These are phyloP conservation scores for Crypturellus undulatus DNA, from an alignment of 2,113 vertebrate genomes.

Conservation along the genomic window DNA sequence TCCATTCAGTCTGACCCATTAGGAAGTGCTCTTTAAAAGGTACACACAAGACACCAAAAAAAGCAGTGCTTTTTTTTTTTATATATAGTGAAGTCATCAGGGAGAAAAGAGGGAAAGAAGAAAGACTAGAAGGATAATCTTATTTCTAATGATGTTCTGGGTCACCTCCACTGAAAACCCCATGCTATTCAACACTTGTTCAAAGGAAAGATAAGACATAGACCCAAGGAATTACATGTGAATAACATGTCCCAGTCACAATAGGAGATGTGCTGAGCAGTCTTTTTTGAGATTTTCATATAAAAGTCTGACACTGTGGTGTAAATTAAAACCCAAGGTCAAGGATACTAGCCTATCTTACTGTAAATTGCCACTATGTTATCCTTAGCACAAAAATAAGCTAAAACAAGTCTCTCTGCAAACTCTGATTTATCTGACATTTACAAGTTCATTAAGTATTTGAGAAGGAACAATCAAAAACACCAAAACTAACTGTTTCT, in stretches of 20 bases:
- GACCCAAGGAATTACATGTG: not conserved
- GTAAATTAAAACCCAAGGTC: not conserved
- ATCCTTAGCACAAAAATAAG: not conserved
- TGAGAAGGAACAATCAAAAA: not conserved
- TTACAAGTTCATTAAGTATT: not conserved
- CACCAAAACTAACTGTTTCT: not conserved
- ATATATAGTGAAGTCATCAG: not conserved
- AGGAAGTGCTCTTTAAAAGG: not conserved
- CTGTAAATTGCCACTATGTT: not conserved
- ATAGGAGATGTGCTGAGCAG: not conserved
- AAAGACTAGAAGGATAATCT: not conserved
- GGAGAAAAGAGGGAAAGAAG: fast-evolving
- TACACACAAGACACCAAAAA: not conserved
- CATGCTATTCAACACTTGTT: not conserved
- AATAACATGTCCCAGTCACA: not conserved
- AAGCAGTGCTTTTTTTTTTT: not conserved
- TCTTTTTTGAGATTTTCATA: not conserved
- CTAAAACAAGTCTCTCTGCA: not conserved
- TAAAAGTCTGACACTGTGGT: fast-evolving
- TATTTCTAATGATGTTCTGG: not conserved
- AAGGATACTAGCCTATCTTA: not conserved
- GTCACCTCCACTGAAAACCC: not conserved
- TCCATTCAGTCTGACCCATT: not conserved
- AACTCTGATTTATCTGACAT: not conserved
- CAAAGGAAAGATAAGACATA: not conserved